Evolutionary conservation across 2,797 vertebrate genomes (phyloP), one percentile per base, ranked within the genome.

Genomic region (Alectoris magna): DNA sequence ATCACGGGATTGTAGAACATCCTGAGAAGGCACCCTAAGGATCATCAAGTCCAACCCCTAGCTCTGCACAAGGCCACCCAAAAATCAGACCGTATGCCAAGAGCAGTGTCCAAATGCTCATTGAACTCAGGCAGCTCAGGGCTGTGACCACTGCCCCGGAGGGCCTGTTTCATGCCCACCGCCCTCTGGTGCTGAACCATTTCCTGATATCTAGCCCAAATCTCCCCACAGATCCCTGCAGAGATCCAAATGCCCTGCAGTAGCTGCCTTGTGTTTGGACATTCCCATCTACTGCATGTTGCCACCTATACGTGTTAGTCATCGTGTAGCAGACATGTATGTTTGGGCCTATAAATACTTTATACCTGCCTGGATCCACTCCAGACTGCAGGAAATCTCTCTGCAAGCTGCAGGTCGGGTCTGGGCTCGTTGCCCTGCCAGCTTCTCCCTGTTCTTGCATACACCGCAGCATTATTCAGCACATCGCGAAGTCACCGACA

Each of bases 361-460:
- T 49, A 77, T 92, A 59, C 87, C 74, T 84, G 81, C 36, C 84
- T 92, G 93, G 92, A 77, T 80, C 29, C 74, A 6, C 66, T 92
- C 94, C 94, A 91, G 63, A 56, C 31, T 60, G 87, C 1, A 0
- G 81, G 87, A 77, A 95, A 51, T 36, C 68, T 89, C 82, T 69
- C 81, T 87, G 4, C 84, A 77, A 72, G 92, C 69, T 1, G 55
- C 84, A 81, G 73, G 79, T 85, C 96, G 84, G 7, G 83, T 46
- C 91, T 59, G 90, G 88, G 87, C 95, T 92, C 87, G 95, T 82
- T 13, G 56, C 83, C 70, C 74, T 38, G 83, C 91, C 96, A 95
- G 95, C 93, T 94, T 86, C 76, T 58, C 56, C 56, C 56, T 58
- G 56, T 58, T 58, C 56, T n/a, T 58, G 56, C 24, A 7, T 81